Base-by-base conservation (phyloP, 1,140 invertebrate species). In the Hylyphantes graminicola region DNA sequence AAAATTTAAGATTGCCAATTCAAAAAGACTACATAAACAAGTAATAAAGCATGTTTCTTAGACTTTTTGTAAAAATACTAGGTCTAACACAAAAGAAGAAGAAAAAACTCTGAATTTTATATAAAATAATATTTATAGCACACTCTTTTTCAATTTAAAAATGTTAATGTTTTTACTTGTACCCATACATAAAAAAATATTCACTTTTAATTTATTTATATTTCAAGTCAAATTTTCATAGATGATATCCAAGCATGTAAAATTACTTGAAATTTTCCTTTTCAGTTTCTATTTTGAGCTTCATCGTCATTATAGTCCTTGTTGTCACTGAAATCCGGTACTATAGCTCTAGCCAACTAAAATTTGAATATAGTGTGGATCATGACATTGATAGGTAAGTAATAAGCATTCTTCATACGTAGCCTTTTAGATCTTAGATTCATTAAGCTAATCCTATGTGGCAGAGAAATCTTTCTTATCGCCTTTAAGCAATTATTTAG, bases 321-420 rank as follows among this genome's bases (percentile, higher is more conserved):
- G 92, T 97, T 68, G 93, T 94, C 87, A 93, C 94, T 55, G 96
- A 98, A 92, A 92, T 96, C 57, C 90, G 89, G n/a, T 96, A 96
- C 88, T 98, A 95, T 88, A 90, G 94, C 77, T 93, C 95, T 86
- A 94, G 94, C 88, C 93, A 94, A 89, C 92, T 97, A 77, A 91
- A 93, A 63, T 98, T 97, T 90, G 93, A 95, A 90, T 98, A 98
- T 90, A 92, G 93, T 88, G 96, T 96, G 13, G 97, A 98, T 88
- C 94, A 93, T n/a, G 94, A 97, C 80, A 92, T 95, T 89, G 93
- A 97, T 89, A 87, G 87, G 90, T 90, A 86, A 85, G 86, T 87
- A 80, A 53, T 57, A 64, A 48, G 57, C 67, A 64, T 35, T 35
- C 35, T 35, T 35, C 35, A 35, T 35, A 35, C 5, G 5, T 35